Conservation (phyloP, 2,113 vertebrate species). For the Pelusios castaneus region DNA sequence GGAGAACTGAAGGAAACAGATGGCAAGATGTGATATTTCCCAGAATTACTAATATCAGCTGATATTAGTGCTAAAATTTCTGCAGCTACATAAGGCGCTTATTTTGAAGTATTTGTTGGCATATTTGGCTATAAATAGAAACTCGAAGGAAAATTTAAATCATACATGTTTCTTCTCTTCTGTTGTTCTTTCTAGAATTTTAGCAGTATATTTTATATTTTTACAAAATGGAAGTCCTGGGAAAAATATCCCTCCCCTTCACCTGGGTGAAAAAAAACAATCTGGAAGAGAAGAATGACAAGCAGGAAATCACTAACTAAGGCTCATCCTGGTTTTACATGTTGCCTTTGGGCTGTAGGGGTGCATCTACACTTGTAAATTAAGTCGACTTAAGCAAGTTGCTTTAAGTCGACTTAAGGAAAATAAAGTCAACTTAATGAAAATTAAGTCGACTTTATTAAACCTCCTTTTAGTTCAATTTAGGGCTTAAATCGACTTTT, state of each 20-base stretch:
- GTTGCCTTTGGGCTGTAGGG: not conserved
- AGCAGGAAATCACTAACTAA: not conserved
- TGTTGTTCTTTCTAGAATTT: constrained; percentile 5
- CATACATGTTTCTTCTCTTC: not conserved
- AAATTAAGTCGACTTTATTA: no score
- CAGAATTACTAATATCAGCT: constrained; percentile 17
- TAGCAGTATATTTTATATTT: not conserved
- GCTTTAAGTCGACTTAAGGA: no score
- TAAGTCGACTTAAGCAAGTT: no score
- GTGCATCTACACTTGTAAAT: no score
- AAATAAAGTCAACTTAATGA: no score
- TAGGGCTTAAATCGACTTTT: no score
- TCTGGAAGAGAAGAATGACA: not conserved
- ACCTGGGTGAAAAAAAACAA: not conserved
- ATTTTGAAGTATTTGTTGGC: not conserved
- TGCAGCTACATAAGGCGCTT: constrained; percentile 21
- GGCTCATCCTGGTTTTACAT: not conserved
- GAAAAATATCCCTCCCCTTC: not conserved
- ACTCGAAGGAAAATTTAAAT: constrained; percentile 1
- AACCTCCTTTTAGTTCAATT: no score
- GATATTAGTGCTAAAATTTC: constrained; percentile 4
- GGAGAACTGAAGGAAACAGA: constrained; percentile 55
- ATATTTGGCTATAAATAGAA: not conserved
- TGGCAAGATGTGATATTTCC: constrained; percentile 45
- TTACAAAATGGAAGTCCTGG: not conserved